Evolutionary conservation across 2,888 invertebrate species (phyloP), one percentile per base, ranked within the genome.

Genomic region (Pemphredon lugubris): DNA sequence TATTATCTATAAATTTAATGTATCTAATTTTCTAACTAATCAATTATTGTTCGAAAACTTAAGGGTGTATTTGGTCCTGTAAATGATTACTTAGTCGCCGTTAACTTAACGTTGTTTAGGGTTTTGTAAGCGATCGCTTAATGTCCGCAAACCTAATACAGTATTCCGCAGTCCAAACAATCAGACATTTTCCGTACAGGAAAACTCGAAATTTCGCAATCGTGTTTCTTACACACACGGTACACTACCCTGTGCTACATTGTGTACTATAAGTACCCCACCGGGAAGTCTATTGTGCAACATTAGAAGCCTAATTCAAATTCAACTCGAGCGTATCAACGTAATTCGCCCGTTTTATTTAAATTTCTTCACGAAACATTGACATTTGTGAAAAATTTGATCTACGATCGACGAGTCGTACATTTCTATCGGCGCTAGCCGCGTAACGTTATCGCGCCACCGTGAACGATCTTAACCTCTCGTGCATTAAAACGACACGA

Each of bases 241-340:
- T 34, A 21, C 37, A 51, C 42, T 4, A 40, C 34, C n/a, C n/a
- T 34, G 16, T 40, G 16, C 14, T 16, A n/a, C 39, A 39, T 2
- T 23, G 18, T 45, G 13, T 37, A 37, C 7, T 37, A 32, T 39
- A 9, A 54, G 6, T 9, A 44, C 39, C 53, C 69, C 66, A 59
- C 53, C 66, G 59, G 69, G 51, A 61, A 59, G 34, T 11, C 55
- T 32, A 23, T 67, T 67, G 55, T 57, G 66, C 47, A 60, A 65
- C 13, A 4, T 14, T 7, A 50, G 23, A 34, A 34, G 30, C 23
- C 34, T 26, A 11, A 11, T 23, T 44, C 21, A 23, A 9, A 18
- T 18, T 16, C 30, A 30, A 32, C 23, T 39, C 14, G 50, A 50
- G 11, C 26, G 13, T 3, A 13, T n/a, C 9, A 11, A 11, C 37